Evolutionary conservation across 2,113 vertebrate species (phyloP), one percentile per base, ranked within the genome.

Genomic region (Platysteira castanea): DNA sequence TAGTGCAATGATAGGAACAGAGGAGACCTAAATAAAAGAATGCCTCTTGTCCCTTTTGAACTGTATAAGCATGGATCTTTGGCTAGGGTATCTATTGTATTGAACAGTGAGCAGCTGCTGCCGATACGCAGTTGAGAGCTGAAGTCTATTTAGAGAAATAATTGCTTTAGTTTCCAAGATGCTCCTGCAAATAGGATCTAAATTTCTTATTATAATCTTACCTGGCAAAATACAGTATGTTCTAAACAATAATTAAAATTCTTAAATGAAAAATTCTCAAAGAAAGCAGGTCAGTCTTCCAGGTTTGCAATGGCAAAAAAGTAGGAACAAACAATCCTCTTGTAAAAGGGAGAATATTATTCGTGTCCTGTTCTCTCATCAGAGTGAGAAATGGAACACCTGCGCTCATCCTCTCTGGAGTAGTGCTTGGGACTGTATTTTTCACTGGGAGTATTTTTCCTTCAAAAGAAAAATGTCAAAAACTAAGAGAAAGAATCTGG

Each of bases 151-250:
- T 94, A 87, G 92, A 88, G 88, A 90, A 95, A 89, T 96, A 94
- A 96, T 97, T 97, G 90, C 95, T 86, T 90, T 93, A 94, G 84
- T 90, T 95, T 96, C 87, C 87, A 90, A 87, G 89, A 93, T 91
- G 70, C 68, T 96, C 69, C 91, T 94, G 90, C 80, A 94, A 97
- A 97, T 94, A 74, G 85, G 92, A 87, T 94, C 82, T 87, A 92
- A 50, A 94, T 90, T 89, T 96, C 83, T 93, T 85, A 93, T 95
- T 93, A 71, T 73, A 79, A 53, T 90, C 64, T 87, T 90, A 94
- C 63, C 59, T 94, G 87, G 83, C 28, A 89, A 96, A 95, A 95
- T 83, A 92, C 71, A 42, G 61, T 83, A 85, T 96, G 93, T 96
- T 95, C 93, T 93, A 83, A 94, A 83, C 47, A 94, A 93, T 89